Evolutionary conservation across 2,113 vertebrate species (phyloP).

Genomic region (Daboia siamensis): DNA sequence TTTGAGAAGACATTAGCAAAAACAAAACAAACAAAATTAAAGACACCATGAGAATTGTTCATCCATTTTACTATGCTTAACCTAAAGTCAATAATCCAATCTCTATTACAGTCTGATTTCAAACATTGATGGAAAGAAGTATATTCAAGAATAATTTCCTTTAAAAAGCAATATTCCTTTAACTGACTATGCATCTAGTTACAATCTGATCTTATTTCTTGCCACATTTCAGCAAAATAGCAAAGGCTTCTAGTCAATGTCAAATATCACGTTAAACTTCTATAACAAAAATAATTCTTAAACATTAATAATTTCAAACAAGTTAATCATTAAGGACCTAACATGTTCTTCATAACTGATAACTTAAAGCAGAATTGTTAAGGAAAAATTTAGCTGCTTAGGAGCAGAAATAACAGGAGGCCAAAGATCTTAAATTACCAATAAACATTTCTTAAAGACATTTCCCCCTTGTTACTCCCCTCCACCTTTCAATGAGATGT

Average conservation of each 20-base stretch:
- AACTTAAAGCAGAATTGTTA: fast-evolving
- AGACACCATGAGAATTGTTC: slow-evolving; percentile 34
- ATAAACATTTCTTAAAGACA: fast-evolving
- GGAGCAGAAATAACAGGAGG: fast-evolving
- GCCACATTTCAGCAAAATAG: not conserved
- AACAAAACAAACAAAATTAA: slow-evolving; percentile 41
- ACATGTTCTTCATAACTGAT: not conserved
- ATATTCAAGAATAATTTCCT: not conserved
- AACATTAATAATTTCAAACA: not conserved
- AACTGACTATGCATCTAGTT: not conserved
- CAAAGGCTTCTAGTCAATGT: not conserved
- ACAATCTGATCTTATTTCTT: fast-evolving
- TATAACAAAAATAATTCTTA: not conserved
- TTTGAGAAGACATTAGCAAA: slow-evolving; percentile 20
- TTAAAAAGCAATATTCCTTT: not conserved
- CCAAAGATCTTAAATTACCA: fast-evolving
- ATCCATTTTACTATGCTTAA: slow-evolving; percentile 17
- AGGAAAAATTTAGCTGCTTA: not conserved
- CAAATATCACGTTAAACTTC: not conserved
- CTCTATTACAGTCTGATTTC: not conserved
- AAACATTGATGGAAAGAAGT: not conserved
- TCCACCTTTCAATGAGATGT: not conserved
- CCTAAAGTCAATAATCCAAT: slow-evolving; percentile 4
- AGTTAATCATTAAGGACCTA: not conserved
- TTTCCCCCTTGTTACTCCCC: fast-evolving